A percentile compares a stretch with the other conserved stretches of the same genome.
Conservation (phyloP, 2,113 vertebrate genomes). For the Colossoma macropomum region DNA sequence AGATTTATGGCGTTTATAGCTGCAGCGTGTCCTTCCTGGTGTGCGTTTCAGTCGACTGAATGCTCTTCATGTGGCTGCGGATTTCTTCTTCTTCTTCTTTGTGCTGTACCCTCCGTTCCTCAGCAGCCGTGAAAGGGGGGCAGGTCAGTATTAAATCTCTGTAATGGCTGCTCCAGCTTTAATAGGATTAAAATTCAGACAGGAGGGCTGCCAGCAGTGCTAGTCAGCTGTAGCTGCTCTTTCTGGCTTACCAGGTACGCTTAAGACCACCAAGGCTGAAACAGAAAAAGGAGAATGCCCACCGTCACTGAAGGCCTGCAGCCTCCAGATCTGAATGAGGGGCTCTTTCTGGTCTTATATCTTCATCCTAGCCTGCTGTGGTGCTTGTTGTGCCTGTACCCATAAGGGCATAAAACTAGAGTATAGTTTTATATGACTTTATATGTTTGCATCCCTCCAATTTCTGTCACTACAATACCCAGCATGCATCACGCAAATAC, state of each 20-base stretch:
- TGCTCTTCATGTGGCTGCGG: background rate
- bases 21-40: background rate
- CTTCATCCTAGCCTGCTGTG: background rate
- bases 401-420: no score
- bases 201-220: constrained; percentile 12
- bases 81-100: background rate
- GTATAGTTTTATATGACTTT: no score
- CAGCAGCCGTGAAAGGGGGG: background rate
- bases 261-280: constrained; percentile 25
- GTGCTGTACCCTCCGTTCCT: no score
- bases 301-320: background rate
- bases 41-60: background rate
- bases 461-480: no score
- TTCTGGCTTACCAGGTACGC: constrained; percentile 32
- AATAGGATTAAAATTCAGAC: constrained; percentile 52
- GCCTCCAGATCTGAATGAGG: background rate
- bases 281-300: background rate
- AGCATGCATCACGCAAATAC: no score
- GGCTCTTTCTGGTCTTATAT: background rate
- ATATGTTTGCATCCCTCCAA: no score
- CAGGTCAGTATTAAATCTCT: constrained; percentile 39
- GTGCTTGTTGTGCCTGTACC: no score
- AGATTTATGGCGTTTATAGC: background rate
- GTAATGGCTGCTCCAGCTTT: constrained; percentile 52
- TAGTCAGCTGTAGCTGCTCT: constrained; percentile 8